Evolutionary conservation across 1,140 invertebrate species (phyloP), one percentile per base, ranked within the genome.

Genomic region (Lepidotrigona ventralis): DNA sequence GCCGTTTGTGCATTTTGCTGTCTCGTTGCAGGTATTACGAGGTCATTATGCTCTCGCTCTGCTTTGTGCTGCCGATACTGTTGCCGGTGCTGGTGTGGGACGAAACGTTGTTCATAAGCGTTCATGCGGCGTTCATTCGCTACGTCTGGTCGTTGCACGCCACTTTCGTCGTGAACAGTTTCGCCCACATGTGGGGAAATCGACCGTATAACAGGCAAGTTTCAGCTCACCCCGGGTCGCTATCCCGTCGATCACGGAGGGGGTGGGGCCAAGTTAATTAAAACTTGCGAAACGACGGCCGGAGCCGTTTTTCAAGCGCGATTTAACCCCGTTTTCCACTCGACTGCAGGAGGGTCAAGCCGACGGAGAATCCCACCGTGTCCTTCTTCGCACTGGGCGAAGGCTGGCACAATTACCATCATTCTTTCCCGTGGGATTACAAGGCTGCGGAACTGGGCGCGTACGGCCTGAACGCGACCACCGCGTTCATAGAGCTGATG

Each of bases 131-230:
- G 95, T 87, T 95, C 94, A 33, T 91, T 97, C 96, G 98, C n/a
- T 98, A 98, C 92, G 94, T 96, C 15, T 90, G 96, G 83, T 95
- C 95, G 21, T 95, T 99, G 69, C 97, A 99, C 94, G 96, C 96
- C 81, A 99, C 98, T 21, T 99, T 98, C 97, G 94, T 96, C 12
- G 98, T 99, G 54, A 99, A 99, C 93, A 97, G 97, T 90, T 96
- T 97, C 79, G 98, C 98, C 33, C 98, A 98, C 91, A 95, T 97
- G 86, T 97, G 95, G 94, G 98, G 98, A 51, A 95, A 95, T 88
- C 96, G 96, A 86, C 98, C 98, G 0, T 98, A 98, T 91, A 97
- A 95, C 86, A 95, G 86, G 95, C 95, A 90, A 92, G 90, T 63
- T 26, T 63, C 56, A 23, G 19, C 21, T 14, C 19, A 12, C 21